Base-by-base conservation (phyloP, 2,888 invertebrate genomes). In the Caenorhabditis panamensis region DNA sequence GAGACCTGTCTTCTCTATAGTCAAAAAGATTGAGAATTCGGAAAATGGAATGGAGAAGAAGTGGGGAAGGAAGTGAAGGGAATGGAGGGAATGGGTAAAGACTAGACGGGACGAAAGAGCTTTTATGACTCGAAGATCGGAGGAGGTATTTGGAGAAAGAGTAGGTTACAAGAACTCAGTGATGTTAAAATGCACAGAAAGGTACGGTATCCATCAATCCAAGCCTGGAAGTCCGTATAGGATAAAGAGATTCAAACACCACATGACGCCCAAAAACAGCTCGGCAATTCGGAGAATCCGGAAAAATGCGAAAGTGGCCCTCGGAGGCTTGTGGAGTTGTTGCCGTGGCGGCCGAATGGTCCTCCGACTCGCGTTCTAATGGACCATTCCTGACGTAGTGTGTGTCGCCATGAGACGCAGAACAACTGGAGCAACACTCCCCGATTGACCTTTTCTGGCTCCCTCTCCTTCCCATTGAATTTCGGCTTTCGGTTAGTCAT, bases 401-500 rank as follows among this genome's bases (percentile, higher is more conserved):
- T 11, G 37, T 22, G 72, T 72, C 72, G 63, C 64, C 72, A 64
- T 13, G 64, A 64, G 72, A 72, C 72, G 44, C 58, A 63, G 63
- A n/a, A 16, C n/a, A n/a, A n/a, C n/a, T n/a, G n/a, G n/a, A n/a
- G n/a, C n/a, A n/a, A n/a, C n/a, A n/a, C n/a, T n/a, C n/a, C n/a
- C n/a, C n/a, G n/a, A n/a, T n/a, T n/a, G n/a, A n/a, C n/a, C n/a
- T n/a, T n/a, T n/a, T n/a, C n/a, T n/a, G n/a, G n/a, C n/a, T n/a
- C n/a, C n/a, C n/a, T n/a, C n/a, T n/a, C n/a, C n/a, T n/a, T n/a
- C n/a, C n/a, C n/a, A n/a, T n/a, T n/a, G n/a, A n/a, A n/a, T n/a
- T n/a, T n/a, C n/a, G n/a, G n/a, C n/a, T n/a, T n/a, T n/a, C n/a
- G n/a, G n/a, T n/a, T n/a, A n/a, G n/a, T n/a, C n/a, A n/a, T n/a